Percentiles rank a stretch among this genome's conserved stretches.
These are phyloP conservation scores for Plecturocebus donacophilus DNA, from an alignment of 2,113 vertebrate species.

Conservation along the genomic window DNA sequence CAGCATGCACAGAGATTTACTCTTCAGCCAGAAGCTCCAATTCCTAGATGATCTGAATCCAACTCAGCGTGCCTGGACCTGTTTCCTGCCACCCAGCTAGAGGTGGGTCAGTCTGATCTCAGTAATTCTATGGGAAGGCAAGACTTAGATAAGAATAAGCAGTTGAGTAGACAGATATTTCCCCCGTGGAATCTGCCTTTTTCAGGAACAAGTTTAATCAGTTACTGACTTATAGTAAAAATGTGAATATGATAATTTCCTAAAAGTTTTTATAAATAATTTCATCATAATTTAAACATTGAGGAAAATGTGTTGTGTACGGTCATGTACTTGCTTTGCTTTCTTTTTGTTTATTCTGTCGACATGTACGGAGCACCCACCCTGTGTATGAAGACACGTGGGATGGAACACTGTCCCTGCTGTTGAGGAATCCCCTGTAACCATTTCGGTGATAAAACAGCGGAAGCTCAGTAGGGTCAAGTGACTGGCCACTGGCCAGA, in stretches of 20 bases:
- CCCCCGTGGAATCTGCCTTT: neutral
- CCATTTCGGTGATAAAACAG: neutral
- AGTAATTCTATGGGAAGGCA: neutral
- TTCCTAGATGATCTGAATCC: no score
- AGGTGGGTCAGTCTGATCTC: neutral
- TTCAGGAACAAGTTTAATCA: neutral
- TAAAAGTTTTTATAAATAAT: neutral
- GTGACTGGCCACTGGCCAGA: neutral
- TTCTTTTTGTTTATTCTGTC: neutral
- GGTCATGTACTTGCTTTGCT: neutral
- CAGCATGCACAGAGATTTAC: accelerated
- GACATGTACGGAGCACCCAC: no score
- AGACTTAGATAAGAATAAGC: neutral
- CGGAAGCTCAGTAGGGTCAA: neutral
- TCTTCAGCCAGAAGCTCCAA: neutral
- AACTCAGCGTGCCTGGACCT: no score
- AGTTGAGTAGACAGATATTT: neutral
- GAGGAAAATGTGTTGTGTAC: no score
- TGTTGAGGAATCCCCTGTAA: neutral
- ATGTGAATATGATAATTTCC: neutral
- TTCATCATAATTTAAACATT: neutral
- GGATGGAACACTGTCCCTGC: no score
- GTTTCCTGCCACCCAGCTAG: no score
- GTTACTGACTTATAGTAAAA: neutral
- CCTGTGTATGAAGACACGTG: neutral